phyloP scores from a whole-genome alignment of 2,797 vertebrate species.

The Hydrocynus forskahlii region DNA sequence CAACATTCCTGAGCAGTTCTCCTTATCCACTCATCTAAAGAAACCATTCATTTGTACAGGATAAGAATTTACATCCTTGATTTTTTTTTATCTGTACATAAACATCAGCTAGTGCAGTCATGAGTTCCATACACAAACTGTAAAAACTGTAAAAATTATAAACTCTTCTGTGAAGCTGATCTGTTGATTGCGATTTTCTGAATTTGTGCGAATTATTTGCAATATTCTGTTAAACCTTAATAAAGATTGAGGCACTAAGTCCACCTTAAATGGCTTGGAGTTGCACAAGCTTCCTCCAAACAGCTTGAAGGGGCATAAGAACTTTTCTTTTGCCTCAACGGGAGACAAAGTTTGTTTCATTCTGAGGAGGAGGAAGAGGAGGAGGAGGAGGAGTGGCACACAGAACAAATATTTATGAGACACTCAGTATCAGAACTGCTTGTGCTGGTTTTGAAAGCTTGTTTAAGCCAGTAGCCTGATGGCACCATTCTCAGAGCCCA shows the following conservation, averaged over 20 bases:
- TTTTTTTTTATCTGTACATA: conserved; percentile 31
- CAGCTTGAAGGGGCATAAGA: conserved; percentile 50
- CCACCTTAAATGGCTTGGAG: conserved; percentile 54
- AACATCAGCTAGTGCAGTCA: conserved; percentile 48
- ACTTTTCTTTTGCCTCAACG: conserved; percentile 30
- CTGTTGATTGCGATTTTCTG: conserved; percentile 19
- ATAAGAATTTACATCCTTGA: conserved; percentile 55
- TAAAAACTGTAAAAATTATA: conserved; percentile 53
- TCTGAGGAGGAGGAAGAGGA: conserved; percentile 42
- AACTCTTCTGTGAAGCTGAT: conserved; percentile 25
- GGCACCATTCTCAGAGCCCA: conserved; percentile 95
- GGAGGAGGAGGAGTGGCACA: conserved; percentile 50
- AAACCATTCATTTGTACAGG: conserved; percentile 57
- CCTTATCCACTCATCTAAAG: conserved; percentile 65
- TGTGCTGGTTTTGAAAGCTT: conserved; percentile 1
- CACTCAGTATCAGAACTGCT: conserved; percentile 20
- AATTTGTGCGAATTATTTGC: conserved; percentile 55
- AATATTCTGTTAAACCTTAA: conserved; percentile 60
- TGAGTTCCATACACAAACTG: conserved; percentile 45
- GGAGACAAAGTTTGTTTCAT: conserved; percentile 28
- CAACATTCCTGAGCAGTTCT: conserved; percentile 79
- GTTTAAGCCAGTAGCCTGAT: conserved; percentile 88
- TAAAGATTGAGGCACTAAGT: conserved; percentile 55
- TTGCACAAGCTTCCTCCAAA: conserved; percentile 59
- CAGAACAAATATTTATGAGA: conserved; percentile 39